Conservation (phyloP, 1,140 invertebrate genomes). For the Pogonomyrmex barbatus region DNA sequence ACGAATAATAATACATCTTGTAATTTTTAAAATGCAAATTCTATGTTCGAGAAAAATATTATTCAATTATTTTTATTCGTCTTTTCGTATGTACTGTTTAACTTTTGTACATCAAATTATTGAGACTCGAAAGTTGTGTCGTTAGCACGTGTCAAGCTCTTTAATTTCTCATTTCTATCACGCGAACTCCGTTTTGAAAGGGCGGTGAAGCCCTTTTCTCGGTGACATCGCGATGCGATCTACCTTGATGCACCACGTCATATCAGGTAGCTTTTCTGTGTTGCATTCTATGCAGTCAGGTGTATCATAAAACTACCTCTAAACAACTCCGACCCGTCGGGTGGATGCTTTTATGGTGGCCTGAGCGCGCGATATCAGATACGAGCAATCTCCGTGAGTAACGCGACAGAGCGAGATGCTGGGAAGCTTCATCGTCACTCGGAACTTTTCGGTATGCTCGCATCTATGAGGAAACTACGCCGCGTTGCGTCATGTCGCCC, state of each 20-base stretch:
- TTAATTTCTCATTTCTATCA: neutral
- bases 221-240: conserved; percentile 22
- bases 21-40: neutral
- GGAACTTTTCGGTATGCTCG: conserved; percentile 44
- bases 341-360: conserved; percentile 54
- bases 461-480: neutral
- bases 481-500: neutral
- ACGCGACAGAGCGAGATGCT: conserved; percentile 36
- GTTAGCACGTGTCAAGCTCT: neutral
- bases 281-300: conserved; percentile 34
- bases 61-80: neutral
- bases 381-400: conserved; percentile 49
- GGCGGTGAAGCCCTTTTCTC: neutral
- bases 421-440: conserved; percentile 45
- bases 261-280: conserved; percentile 53
- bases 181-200: conserved; percentile 8
- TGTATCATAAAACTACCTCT: conserved; percentile 48
- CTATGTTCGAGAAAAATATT: conserved; percentile 1
- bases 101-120: conserved; percentile 3
- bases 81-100: neutral
- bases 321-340: conserved; percentile 50
- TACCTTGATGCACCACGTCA: conserved; percentile 50
- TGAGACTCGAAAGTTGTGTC: neutral
- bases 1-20: neutral
- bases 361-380: conserved; percentile 55